Evolutionary conservation across 2,797 vertebrate genomes (phyloP).

Genomic region (Pangasius sanitwongsei): DNA sequence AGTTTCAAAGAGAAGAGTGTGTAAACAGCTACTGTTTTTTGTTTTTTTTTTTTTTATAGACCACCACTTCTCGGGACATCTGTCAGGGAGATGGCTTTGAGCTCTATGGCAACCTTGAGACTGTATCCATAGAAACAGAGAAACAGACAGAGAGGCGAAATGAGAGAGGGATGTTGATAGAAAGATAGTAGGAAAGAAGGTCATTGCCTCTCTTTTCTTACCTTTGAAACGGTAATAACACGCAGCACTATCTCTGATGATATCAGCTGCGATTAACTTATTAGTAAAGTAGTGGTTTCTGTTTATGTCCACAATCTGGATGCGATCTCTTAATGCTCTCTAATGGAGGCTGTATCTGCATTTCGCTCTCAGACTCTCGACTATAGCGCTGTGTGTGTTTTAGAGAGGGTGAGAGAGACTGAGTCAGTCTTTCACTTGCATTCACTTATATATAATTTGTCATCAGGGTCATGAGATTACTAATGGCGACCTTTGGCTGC

Average conservation of each 20-base stretch:
- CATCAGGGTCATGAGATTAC: slow-evolving; percentile 10
- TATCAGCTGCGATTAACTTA: neutral
- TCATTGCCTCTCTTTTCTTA: neutral
- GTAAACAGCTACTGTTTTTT: neutral
- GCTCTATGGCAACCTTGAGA: slow-evolving; percentile 59
- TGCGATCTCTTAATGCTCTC: slow-evolving; percentile 47
- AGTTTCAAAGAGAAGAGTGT: slow-evolving; percentile 5
- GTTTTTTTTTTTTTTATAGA: neutral
- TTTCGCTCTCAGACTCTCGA: slow-evolving; percentile 28
- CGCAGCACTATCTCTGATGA: neutral
- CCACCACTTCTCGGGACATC: slow-evolving; percentile 46
- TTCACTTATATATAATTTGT: neutral
- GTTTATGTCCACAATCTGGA: slow-evolving; percentile 35
- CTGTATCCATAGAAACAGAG: slow-evolving; percentile 61
- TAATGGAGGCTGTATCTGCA: slow-evolving; percentile 59
- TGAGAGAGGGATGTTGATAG: neutral
- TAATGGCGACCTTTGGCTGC: neutral
- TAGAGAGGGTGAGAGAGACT: no score
- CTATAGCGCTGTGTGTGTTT: neutral
- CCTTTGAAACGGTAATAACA: neutral
- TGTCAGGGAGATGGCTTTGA: slow-evolving; percentile 49
- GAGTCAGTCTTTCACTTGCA: neutral
- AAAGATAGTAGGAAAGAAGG: neutral
- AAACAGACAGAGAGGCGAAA: slow-evolving; percentile 15
- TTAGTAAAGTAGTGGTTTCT: slow-evolving; percentile 35